These are phyloP conservation scores for Craniophora ligustri DNA, from an alignment of 2,888 invertebrate genomes.

Conservation along the genomic window DNA sequence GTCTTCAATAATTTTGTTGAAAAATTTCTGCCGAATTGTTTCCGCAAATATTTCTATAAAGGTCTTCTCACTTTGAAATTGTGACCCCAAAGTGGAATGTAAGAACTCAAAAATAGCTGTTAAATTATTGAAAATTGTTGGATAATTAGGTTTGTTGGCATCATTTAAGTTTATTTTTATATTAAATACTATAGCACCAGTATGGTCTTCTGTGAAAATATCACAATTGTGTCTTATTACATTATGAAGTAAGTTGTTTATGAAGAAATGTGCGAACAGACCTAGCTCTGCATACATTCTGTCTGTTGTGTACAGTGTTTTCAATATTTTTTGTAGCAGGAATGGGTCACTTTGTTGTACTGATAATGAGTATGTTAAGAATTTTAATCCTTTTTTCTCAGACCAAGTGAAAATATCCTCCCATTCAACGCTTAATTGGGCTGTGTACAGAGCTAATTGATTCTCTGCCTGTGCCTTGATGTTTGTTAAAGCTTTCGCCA, in stretches of 20 bases:
- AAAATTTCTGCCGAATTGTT: conserved; percentile 77
- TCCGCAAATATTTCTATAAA: conserved; percentile 82
- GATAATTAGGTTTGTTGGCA: conserved; percentile 73
- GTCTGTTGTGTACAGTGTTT: conserved; percentile 75
- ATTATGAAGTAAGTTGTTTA: conserved; percentile 76
- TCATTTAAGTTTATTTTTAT: conserved; percentile 79
- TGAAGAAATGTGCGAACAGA: conserved; percentile 81
- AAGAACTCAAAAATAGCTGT: conserved; percentile 84
- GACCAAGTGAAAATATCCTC: conserved; percentile 82
- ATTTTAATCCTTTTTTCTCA: conserved; percentile 73
- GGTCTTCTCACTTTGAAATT: conserved; percentile 75
- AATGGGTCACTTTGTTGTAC: conserved; percentile 80
- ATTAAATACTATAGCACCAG: conserved; percentile 80
- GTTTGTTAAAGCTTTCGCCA: conserved; percentile 68
- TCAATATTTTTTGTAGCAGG: conserved; percentile 77
- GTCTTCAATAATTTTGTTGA: conserved; percentile 81
- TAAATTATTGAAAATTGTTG: conserved; percentile 81
- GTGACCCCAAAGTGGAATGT: conserved; percentile 78
- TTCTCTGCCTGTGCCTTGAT: conserved; percentile 76
- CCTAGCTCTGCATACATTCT: conserved; percentile 80
- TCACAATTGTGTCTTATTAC: conserved; percentile 81
- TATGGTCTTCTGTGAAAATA: conserved; percentile 80
- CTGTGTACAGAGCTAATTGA: conserved; percentile 76
- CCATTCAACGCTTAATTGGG: conserved; percentile 82
- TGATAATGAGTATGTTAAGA: conserved; percentile 75